Evolutionary conservation across 2,113 vertebrate species (phyloP).

Genomic region (Apeltes quadracus): DNA sequence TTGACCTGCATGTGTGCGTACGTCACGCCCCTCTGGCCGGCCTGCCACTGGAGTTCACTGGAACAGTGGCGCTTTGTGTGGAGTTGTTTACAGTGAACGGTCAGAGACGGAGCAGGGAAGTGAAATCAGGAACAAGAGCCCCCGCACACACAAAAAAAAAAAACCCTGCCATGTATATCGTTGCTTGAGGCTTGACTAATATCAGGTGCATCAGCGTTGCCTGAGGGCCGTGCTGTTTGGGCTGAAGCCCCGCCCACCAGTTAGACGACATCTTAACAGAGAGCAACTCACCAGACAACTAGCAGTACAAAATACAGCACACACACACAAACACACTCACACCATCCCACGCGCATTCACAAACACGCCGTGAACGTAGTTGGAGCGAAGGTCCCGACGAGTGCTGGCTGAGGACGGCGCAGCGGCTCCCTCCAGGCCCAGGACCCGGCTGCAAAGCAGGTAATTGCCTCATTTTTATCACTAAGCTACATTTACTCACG

Average conservation of each 20-base stretch:
- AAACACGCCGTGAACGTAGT: constrained; percentile 25
- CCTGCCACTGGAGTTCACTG: constrained; percentile 1
- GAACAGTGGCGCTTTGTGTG: neutral
- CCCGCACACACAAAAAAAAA: too few species aligned
- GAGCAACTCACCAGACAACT: constrained; percentile 82
- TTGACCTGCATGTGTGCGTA: constrained; percentile 28
- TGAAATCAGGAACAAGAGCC: constrained; percentile 6
- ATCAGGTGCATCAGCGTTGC: constrained; percentile 95
- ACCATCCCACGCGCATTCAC: constrained; percentile 43
- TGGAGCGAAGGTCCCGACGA: constrained; percentile 14
- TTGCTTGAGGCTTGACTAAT: constrained; percentile 95
- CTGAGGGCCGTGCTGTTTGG: constrained; percentile 92
- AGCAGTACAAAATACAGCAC: constrained; percentile 48
- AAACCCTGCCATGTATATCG: constrained; percentile 72
- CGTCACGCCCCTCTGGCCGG: neutral
- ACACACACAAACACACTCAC: constrained; percentile 60
- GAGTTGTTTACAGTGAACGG: neutral
- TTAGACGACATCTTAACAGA: constrained; percentile 85
- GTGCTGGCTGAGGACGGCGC: constrained; percentile 10
- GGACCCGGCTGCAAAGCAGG: constrained; percentile 34
- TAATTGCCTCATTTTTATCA: constrained; percentile 21
- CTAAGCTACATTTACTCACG: neutral
- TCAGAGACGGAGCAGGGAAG: neutral
- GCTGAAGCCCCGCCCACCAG: constrained; percentile 91
- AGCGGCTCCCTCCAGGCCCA: constrained; percentile 1